Evolutionary conservation across 2,888 invertebrate species (phyloP).

Genomic region (Acanthopleura granulata): DNA sequence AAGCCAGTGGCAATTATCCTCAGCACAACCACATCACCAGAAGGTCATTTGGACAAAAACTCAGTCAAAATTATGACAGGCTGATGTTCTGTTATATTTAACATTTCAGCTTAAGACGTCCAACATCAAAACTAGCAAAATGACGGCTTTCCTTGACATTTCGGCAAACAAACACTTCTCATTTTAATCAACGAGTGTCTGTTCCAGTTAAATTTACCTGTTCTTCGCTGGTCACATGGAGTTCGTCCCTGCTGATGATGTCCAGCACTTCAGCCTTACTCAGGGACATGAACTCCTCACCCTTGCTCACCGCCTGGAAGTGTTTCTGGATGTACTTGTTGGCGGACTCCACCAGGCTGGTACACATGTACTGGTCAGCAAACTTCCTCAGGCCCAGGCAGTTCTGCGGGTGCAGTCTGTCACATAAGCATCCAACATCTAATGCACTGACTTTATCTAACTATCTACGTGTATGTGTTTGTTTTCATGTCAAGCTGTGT

Average conservation of each 20-base stretch:
- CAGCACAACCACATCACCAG: no score
- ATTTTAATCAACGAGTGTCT: no score
- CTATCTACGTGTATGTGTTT: no score
- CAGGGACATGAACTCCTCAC: constrained; percentile 82
- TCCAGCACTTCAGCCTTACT: constrained; percentile 77
- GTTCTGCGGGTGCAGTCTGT: constrained; percentile 82
- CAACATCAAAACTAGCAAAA: no score
- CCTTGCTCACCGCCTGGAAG: constrained; percentile 82
- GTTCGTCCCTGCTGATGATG: constrained; percentile 81
- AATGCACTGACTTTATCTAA: background rate
- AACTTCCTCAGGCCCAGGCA: constrained; percentile 85
- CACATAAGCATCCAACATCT: background rate
- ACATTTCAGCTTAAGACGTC: no score
- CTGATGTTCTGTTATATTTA: no score
- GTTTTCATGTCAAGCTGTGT: no score
- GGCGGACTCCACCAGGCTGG: constrained; percentile 79
- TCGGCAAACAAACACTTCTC: no score
- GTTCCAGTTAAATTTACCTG: constrained; percentile 70
- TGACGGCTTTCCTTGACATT: no score
- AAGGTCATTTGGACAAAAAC: no score
- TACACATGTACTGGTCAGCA: constrained; percentile 83
- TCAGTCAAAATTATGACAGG: no score
- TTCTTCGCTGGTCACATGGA: constrained; percentile 83
- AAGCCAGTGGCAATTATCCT: no score
- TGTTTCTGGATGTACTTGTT: constrained; percentile 85